Conservation (phyloP, 2,113 vertebrate species). For the Platysternon megacephalum region DNA sequence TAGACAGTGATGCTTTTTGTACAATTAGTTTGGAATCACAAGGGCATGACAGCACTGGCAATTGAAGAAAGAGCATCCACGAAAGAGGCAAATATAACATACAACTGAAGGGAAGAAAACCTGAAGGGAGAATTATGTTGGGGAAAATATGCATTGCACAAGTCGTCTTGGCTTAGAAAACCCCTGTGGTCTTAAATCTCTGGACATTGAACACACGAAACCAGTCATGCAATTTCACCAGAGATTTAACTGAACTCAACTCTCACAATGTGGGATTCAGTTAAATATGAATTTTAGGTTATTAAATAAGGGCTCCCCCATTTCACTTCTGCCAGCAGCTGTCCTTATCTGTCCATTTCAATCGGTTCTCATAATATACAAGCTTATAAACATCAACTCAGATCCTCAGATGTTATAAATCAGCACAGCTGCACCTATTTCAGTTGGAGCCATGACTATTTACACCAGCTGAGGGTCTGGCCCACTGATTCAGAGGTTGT, state of each 20-base stretch:
- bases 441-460: neutral
- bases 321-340: neutral
- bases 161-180: constrained; percentile 41
- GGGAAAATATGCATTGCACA: neutral
- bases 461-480: neutral
- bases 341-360: neutral
- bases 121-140: neutral
- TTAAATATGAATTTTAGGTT: neutral
- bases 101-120: constrained; percentile 7
- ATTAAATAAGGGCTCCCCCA: neutral
- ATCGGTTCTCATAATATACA: accelerated
- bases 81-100: constrained; percentile 30
- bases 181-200: constrained; percentile 10
- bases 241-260: accelerated
- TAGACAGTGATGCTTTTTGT: neutral
- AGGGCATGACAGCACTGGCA: neutral
- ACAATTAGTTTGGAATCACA: constrained; percentile 55
- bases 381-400: neutral
- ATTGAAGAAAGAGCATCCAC: neutral
- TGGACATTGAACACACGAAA: neutral
- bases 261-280: neutral
- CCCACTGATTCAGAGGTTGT: neutral
- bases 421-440: neutral
- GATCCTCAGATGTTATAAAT: neutral
- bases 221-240: accelerated